Percentiles rank a stretch among this genome's conserved stretches.
Conservation (phyloP, 1,140 invertebrate genomes). For the Venustaconcha ellipsiformis region DNA sequence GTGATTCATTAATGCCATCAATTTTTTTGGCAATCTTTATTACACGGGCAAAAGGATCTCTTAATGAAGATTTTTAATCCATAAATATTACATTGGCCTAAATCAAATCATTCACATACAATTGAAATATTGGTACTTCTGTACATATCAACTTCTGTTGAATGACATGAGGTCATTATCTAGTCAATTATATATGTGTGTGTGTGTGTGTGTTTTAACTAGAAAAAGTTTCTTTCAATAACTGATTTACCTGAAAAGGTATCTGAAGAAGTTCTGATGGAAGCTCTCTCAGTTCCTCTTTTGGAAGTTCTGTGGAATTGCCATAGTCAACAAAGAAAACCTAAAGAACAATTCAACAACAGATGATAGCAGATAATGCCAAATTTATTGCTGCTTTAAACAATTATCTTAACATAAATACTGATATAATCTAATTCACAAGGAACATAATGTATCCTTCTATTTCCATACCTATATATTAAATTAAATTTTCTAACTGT, state of each 20-base stretch:
- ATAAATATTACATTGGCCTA: too few species aligned
- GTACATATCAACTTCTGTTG: too few species aligned
- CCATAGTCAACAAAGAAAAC: constrained; percentile 87
- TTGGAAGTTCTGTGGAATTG: constrained; percentile 67
- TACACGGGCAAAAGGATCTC: too few species aligned
- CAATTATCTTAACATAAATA: not conserved
- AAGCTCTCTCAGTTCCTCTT: constrained; percentile 43
- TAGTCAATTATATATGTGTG: too few species aligned
- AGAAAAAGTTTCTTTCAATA: not conserved
- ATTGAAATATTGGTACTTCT: too few species aligned
- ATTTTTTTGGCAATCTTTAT: too few species aligned
- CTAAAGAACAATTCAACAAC: constrained; percentile 48
- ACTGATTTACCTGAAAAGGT: constrained; percentile 51
- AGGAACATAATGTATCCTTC: not conserved
- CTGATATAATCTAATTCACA: not conserved
- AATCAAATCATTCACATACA: too few species aligned
- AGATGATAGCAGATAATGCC: not conserved
- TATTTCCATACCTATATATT: not conserved
- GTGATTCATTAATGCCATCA: too few species aligned
- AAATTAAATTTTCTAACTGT: not conserved
- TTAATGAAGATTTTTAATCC: too few species aligned
- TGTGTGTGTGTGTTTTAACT: too few species aligned
- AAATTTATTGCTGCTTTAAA: not conserved
- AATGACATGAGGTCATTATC: too few species aligned
- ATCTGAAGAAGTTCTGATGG: constrained; percentile 34